Base-by-base conservation (phyloP, 2,113 vertebrate species). In the Hippocampus mohnikei region DNA sequence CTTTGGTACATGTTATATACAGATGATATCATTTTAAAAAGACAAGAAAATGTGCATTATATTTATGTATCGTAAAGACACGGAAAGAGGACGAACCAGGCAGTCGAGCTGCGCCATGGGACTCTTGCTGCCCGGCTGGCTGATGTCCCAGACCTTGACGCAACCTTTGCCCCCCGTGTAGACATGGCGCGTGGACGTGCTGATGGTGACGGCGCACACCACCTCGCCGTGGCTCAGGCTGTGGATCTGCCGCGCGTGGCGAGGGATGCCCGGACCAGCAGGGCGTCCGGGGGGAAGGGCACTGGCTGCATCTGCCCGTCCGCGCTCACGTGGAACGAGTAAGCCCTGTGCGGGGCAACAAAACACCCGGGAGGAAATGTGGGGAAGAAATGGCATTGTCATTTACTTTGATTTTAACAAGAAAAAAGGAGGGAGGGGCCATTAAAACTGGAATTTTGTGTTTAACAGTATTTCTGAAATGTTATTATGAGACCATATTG, bases 251-350 rank as follows among this genome's bases (percentile, higher is more conserved):
- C 93, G 93, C 0, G 93, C 94, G 3, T 94, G 94, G 1, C 93
- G 93, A 16, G 94, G 94, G 81, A 95, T 94, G 23, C 94, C 90
- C 0, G 94, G 93, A 58, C 93, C 0, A 94, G 83, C 37, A 95
- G 91, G 63, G 94, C 94, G 0, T 95, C 94, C 0, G 94, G 93
- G 0, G 93, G 95, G 81, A 96, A 96, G 21, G 95, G 95, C 73
- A 96, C 95, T 0, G 95, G 92, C 85, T 96, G 95, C 95, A 96
- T 95, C 91, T 96, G 95, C n/a, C 95, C 94, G 0, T 97, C 95
- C 0, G 94, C 94, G 0, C 95, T 94, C 81, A 96, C 92, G 0
- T 94, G 94, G 90, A 95, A 95, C 3, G 95, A 96, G 72, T 92
- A 93, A 66, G 93, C 93, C 0, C 94, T 96, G 83, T 3, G 9